phyloP scores from a whole-genome alignment of 2,113 vertebrate species.

The Xyrauchen texanus region DNA sequence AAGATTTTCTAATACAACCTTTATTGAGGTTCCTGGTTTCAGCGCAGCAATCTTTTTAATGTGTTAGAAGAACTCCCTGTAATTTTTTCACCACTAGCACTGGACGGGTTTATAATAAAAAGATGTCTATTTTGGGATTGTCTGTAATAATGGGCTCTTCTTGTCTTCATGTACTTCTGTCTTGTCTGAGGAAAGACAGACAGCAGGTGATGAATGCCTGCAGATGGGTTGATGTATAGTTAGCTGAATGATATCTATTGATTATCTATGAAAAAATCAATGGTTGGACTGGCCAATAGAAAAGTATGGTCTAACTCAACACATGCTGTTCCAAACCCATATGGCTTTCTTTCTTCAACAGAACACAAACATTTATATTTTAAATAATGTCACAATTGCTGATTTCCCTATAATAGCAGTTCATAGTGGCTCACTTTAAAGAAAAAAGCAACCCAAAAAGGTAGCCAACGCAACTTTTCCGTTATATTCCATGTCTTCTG shows the following conservation, averaged over 20 bases:
- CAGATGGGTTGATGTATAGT: conserved; percentile 11
- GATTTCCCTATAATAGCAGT: too few relatives aligned
- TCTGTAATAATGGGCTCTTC: conserved; percentile 85
- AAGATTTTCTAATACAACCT: conserved; percentile 83
- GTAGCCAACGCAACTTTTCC: too few relatives aligned
- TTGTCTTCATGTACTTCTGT: conserved; percentile 68
- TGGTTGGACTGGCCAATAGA: background rate
- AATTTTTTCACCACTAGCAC: conserved; percentile 79
- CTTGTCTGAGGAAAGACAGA: conserved; percentile 50
- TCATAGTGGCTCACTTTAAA: too few relatives aligned
- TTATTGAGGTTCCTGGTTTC: conserved; percentile 85
- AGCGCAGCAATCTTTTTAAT: conserved; percentile 81
- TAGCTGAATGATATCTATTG: background rate
- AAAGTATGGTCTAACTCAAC: background rate
- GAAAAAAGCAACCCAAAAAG: too few relatives aligned
- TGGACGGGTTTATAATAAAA: conserved; percentile 84
- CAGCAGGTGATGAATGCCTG: conserved; percentile 41
- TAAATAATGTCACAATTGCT: too few relatives aligned
- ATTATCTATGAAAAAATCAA: background rate
- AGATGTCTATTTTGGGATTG: conserved; percentile 81
- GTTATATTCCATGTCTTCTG: too few relatives aligned
- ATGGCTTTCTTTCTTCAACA: too few relatives aligned
- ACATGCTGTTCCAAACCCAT: too few relatives aligned
- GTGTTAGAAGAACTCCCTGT: conserved; percentile 81
- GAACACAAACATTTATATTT: too few relatives aligned